phyloP scores from a whole-genome alignment of 2,113 vertebrate species.

The Formicarius rufipectus region DNA sequence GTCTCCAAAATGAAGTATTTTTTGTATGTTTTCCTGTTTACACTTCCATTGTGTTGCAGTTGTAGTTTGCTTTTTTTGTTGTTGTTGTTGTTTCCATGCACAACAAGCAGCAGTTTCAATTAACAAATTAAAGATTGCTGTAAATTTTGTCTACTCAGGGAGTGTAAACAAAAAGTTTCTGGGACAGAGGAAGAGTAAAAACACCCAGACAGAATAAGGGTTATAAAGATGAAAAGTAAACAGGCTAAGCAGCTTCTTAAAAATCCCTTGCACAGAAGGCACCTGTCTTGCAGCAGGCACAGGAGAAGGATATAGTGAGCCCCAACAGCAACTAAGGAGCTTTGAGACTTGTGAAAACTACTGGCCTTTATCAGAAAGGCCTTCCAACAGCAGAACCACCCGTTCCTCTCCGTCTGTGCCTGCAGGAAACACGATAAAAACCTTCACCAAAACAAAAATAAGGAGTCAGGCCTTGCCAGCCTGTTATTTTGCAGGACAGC shows the following conservation, averaged over 20 bases:
- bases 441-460: constrained; percentile 23
- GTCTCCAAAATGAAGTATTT: background rate
- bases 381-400: constrained; percentile 23
- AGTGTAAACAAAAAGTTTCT: background rate
- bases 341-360: background rate
- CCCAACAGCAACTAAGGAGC: background rate
- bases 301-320: background rate
- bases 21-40: constrained; percentile 28
- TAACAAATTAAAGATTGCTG: constrained; percentile 11
- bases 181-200: background rate
- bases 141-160: background rate
- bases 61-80: background rate
- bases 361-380: background rate
- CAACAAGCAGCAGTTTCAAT: background rate
- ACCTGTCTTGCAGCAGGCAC: background rate
- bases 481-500: background rate
- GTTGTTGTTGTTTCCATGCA: background rate
- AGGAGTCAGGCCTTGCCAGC: background rate
- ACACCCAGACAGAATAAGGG: background rate
- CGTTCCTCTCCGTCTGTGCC: background rate
- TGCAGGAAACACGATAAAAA: constrained; percentile 59
- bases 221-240: constrained; percentile 13
- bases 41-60: background rate
- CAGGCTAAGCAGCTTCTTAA: background rate
- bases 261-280: background rate